Evolutionary conservation across 2,797 vertebrate species (phyloP).

Genomic region (Euthynnus affinis): DNA sequence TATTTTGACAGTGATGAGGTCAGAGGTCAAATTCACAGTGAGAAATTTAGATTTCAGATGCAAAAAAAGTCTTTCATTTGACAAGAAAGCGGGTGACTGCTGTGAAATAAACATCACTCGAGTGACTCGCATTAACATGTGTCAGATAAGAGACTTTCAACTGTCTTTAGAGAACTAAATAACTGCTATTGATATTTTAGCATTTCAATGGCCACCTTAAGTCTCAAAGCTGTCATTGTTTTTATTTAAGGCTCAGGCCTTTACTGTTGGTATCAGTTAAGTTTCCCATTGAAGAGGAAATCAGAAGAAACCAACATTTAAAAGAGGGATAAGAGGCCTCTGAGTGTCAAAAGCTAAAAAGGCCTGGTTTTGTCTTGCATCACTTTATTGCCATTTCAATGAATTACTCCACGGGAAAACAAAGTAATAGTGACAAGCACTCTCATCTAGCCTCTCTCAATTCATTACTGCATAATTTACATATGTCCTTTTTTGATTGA

Average conservation of each 20-base stretch:
- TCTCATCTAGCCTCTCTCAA: conserved; percentile 39
- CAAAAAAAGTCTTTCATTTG: conserved; percentile 61
- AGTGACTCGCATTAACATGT: conserved; percentile 83
- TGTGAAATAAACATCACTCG: conserved; percentile 86
- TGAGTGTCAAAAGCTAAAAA: conserved; percentile 70
- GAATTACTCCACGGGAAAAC: conserved; percentile 70
- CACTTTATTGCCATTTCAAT: conserved; percentile 70
- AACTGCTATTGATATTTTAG: conserved; percentile 85
- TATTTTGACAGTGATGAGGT: conserved; percentile 42
- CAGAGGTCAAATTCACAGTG: conserved; percentile 46
- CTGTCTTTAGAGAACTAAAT: conserved; percentile 86
- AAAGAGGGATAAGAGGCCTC: conserved; percentile 80
- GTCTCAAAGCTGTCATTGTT: conserved; percentile 89
- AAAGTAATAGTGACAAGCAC: conserved; percentile 67
- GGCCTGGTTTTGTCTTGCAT: conserved; percentile 72
- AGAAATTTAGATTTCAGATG: conserved; percentile 56
- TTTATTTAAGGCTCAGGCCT: conserved; percentile 80
- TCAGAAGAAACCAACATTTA: conserved; percentile 84
- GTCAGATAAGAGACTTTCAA: conserved; percentile 89
- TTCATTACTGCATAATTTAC: conserved; percentile 26
- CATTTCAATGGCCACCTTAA: conserved; percentile 88
- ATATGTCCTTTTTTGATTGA: conserved; percentile 23
- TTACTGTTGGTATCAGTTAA: conserved; percentile 80
- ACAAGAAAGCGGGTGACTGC: conserved; percentile 75
- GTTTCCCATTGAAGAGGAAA: conserved; percentile 85